Conservation (phyloP, 2,113 vertebrate genomes). For the Calidris pugnax region DNA sequence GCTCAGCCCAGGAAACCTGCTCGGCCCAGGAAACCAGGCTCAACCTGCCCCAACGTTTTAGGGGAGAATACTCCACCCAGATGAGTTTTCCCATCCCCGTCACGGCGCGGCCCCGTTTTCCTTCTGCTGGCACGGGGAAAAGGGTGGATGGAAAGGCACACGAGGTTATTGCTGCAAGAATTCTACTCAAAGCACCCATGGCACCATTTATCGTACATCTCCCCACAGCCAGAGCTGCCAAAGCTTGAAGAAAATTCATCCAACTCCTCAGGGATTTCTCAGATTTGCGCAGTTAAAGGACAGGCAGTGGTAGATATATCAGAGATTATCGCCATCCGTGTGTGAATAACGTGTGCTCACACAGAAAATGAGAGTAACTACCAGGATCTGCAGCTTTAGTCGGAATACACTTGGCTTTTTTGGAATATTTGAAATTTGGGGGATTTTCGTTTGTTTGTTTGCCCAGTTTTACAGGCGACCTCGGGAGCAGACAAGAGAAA, state of each 20-base stretch:
- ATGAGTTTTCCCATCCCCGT: not conserved
- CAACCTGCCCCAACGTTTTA: not conserved
- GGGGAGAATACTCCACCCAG: not conserved
- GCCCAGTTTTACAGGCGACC: not conserved
- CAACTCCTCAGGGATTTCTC: not conserved
- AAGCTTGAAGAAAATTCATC: not conserved
- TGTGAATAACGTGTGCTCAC: rapidly evolving
- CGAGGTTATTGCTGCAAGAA: not conserved
- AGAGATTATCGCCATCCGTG: rapidly evolving
- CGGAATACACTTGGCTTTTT: not conserved
- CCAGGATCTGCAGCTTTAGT: not conserved
- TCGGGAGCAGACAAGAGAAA: not conserved
- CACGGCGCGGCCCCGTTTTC: rapidly evolving
- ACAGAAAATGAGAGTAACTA: not conserved
- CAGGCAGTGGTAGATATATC: not conserved
- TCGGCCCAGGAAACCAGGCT: not conserved
- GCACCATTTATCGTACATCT: not conserved
- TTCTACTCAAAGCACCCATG: not conserved
- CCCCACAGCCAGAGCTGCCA: not conserved
- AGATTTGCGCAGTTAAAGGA: not conserved
- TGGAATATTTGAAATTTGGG: rapidly evolving
- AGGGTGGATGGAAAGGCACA: not conserved
- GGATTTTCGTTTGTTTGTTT: not conserved
- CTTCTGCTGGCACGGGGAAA: not conserved
- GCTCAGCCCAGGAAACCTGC: not conserved